These are phyloP conservation scores for Falco rusticolus DNA, from an alignment of 2,797 vertebrate genomes.

Conservation along the genomic window DNA sequence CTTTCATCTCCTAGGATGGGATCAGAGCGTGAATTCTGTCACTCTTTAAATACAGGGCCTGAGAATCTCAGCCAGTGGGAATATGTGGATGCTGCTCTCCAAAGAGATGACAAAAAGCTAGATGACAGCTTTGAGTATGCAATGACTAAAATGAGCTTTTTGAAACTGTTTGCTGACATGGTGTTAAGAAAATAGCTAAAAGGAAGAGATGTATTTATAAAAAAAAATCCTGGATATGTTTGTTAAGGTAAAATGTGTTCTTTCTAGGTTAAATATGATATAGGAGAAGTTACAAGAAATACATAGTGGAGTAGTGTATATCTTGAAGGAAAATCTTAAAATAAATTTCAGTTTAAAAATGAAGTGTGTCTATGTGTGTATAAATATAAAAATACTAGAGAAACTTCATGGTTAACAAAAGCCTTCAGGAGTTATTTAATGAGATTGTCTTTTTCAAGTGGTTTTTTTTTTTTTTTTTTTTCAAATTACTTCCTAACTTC, in stretches of 20 bases:
- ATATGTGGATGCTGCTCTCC: background rate
- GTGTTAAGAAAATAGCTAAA: background rate
- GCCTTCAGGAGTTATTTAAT: background rate
- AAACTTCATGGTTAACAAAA: background rate
- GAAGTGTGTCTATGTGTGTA: background rate
- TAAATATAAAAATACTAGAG: background rate
- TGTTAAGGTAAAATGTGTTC: background rate
- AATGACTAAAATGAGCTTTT: background rate
- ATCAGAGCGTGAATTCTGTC: background rate
- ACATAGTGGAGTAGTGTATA: background rate
- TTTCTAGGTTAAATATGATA: background rate
- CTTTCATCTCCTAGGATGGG: background rate
- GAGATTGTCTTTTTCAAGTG: background rate
- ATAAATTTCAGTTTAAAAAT: background rate
- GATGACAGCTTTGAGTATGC: background rate
- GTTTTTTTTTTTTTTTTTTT: background rate
- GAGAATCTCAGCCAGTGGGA: background rate
- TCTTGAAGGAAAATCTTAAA: background rate
- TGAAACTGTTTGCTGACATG: background rate
- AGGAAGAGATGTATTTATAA: background rate
- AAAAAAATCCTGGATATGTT: background rate
- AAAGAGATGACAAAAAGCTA: background rate
- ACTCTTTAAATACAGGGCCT: background rate
- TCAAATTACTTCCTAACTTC: background rate
- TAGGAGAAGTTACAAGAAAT: background rate